Evolutionary conservation across 2,888 invertebrate species (phyloP).

Genomic region (Protonemura montana): DNA sequence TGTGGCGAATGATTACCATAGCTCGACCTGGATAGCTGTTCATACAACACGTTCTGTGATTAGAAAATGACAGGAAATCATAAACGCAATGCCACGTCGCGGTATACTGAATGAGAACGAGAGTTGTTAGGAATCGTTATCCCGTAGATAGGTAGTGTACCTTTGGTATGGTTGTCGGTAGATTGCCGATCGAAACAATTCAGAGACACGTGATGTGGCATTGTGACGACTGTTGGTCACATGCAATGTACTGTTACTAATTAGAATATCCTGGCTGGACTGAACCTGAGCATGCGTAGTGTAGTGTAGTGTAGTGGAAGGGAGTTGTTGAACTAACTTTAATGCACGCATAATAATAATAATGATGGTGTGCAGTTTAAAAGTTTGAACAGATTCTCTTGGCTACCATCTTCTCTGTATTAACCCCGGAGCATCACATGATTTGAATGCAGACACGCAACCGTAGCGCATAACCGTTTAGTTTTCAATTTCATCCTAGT

Average conservation of each 20-base stretch:
- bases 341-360: background rate
- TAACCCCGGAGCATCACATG: constrained; percentile 18
- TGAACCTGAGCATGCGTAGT: constrained; percentile 32
- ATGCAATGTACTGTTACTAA: constrained; percentile 21
- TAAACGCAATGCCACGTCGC: background rate
- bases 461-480: constrained; percentile 24
- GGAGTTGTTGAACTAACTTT: constrained; percentile 32
- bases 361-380: background rate
- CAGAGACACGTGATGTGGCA: background rate
- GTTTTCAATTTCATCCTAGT: constrained; percentile 29
- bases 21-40: background rate
- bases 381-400: background rate
- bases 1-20: background rate
- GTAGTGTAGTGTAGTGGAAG: background rate
- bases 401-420: background rate
- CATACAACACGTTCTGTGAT: background rate
- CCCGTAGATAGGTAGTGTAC: background rate
- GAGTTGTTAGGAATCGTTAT: background rate
- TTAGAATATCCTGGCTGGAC: constrained; percentile 34
- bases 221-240: background rate
- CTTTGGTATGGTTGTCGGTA: background rate
- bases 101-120: background rate
- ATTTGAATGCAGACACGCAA: background rate
- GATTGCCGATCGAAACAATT: background rate
- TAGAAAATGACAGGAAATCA: constrained; percentile 27